These are phyloP conservation scores for Colletes latitarsis DNA, from an alignment of 1,140 invertebrate species.

Conservation along the genomic window DNA sequence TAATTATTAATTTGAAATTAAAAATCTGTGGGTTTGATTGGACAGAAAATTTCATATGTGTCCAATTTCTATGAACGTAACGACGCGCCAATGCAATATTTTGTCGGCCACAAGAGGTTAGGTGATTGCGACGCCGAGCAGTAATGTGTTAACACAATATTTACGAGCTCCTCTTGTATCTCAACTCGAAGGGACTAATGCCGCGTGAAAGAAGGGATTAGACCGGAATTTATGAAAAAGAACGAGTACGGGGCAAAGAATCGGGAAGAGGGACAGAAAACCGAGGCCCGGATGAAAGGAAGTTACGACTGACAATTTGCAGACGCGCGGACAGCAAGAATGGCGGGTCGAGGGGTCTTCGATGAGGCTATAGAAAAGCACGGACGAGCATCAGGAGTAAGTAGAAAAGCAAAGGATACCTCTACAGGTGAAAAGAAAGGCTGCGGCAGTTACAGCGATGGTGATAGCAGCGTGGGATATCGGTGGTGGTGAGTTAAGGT, in stretches of 20 bases:
- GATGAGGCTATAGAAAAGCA: neutral
- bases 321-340: neutral
- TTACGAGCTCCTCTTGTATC: too few relatives aligned
- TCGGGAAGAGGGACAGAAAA: neutral
- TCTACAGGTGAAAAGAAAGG: neutral
- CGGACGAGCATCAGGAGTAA: neutral
- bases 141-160: too few relatives aligned
- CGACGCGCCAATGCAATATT: too few relatives aligned
- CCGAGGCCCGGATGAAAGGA: neutral
- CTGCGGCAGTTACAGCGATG: slow-evolving; percentile 19
- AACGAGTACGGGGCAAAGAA: neutral
- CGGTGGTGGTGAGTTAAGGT: neutral
- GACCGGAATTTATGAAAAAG: neutral
- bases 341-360: neutral
- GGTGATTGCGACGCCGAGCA: too few relatives aligned
- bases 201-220: neutral
- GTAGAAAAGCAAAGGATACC: neutral
- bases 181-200: too few relatives aligned
- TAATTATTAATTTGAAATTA: too few relatives aligned
- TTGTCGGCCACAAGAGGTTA: too few relatives aligned
- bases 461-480: neutral
- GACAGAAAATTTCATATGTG: too few relatives aligned
- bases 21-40: too few relatives aligned
- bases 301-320: slow-evolving; percentile 51
- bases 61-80: too few relatives aligned